phyloP scores from a whole-genome alignment of 2,797 vertebrate genomes.

The Mareca penelope region DNA sequence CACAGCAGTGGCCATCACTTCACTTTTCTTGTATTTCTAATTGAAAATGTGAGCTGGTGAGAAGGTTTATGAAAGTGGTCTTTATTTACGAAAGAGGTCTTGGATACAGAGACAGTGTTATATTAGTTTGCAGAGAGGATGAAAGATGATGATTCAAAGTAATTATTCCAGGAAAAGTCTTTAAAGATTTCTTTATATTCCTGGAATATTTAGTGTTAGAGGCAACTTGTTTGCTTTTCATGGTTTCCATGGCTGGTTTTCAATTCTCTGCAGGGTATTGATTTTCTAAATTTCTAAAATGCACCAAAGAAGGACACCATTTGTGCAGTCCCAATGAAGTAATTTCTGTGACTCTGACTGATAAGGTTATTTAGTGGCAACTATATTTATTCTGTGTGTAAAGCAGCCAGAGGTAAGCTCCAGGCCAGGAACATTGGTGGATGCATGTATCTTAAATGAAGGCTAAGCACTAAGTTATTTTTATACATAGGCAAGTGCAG shows the following conservation, averaged over 20 bases:
- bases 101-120: not conserved
- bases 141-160: not conserved
- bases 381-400: not conserved
- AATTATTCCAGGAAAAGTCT: not conserved
- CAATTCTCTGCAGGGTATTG: not conserved
- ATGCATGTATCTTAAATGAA: not conserved
- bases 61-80: not conserved
- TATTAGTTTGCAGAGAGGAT: not conserved
- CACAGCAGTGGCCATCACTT: not conserved
- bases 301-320: not conserved
- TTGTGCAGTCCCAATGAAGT: not conserved
- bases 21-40: not conserved
- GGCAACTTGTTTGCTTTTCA: not conserved
- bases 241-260: not conserved
- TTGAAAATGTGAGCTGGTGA: not conserved
- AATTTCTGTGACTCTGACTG: not conserved
- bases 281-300: not conserved
- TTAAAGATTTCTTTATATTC: not conserved
- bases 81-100: not conserved
- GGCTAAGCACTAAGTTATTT: not conserved
- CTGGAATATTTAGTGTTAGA: not conserved
- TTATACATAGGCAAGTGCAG: not conserved
- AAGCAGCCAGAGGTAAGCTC: not conserved
- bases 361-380: not conserved
- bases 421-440: not conserved